Conservation (phyloP, 1,140 invertebrate species). For the Eubasilissa regina region DNA sequence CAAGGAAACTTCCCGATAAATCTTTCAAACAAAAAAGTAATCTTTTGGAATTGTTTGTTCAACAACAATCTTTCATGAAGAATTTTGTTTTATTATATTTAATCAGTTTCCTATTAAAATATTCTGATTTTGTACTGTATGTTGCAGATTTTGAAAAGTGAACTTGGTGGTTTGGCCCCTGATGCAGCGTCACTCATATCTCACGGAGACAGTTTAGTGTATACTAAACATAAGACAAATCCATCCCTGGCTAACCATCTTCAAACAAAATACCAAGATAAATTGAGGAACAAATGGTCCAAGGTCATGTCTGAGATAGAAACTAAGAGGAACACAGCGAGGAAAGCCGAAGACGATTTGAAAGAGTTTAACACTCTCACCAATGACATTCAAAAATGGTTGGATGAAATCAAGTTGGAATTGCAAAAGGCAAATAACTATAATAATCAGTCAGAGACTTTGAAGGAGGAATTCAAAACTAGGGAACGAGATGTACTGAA, state of each 20-base stretch:
- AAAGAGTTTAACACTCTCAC: conserved; percentile 70
- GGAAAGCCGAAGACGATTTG: conserved; percentile 74
- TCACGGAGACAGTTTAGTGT: conserved; percentile 82
- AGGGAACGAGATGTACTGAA: conserved; percentile 70
- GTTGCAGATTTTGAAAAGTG: conserved; percentile 75
- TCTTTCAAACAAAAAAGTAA: too few species aligned
- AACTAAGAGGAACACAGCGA: conserved; percentile 71
- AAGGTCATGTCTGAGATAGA: conserved; percentile 80
- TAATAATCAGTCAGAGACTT: conserved; percentile 70
- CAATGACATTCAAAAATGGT: conserved; percentile 71
- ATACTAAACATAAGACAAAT: conserved; percentile 70
- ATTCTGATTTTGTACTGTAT: conserved; percentile 33
- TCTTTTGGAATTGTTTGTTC: too few species aligned
- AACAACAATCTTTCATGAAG: too few species aligned
- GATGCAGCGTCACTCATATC: conserved; percentile 87
- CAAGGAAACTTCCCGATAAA: too few species aligned
- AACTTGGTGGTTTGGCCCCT: conserved; percentile 79
- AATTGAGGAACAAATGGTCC: conserved; percentile 78
- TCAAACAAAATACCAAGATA: conserved; percentile 75
- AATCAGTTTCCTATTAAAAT: background rate
- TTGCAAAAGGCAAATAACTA: conserved; percentile 74
- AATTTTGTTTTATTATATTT: conserved; percentile 2
- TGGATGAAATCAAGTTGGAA: conserved; percentile 69
- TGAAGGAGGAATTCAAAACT: conserved; percentile 69
- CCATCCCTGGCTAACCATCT: conserved; percentile 74